Base-by-base conservation (phyloP, 1,140 invertebrate genomes). In the Meloidogyne floridensis region DNA sequence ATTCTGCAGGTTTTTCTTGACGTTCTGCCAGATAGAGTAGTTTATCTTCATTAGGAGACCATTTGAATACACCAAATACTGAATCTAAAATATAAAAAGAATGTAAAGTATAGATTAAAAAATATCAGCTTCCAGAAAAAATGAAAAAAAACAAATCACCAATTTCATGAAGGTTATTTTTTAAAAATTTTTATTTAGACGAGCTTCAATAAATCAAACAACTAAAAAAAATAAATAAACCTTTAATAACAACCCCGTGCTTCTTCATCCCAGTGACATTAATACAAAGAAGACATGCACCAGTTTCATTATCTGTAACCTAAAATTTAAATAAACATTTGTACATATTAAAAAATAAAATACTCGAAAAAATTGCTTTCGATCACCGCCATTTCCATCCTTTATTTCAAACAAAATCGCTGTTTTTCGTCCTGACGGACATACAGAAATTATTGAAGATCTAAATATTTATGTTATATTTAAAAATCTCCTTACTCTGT, bases 311-410 rank as follows among this genome's bases (percentile, higher is more conserved):
- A 75, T 87, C 81, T 54, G 72, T 72, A 43, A 86, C 73, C 76
- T 77, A 77, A 77, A 15, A n/a, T 84, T 43, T 51, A 51, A 47
- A 47, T 47, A 1, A 47, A 47, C 47, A 47, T 47, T 13, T 72
- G 32, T 53, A 83, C 10, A 8, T 8, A n/a, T n/a, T 11, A 42
- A 32, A 80, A 84, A 47, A 70, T 72, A 13, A 56, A 54, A 32
- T 20, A 87, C 86, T 69, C 81, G 83, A 56, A 87, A 32, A 72
- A 75, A 87, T 77, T 87, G 87, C 69, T 88, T 89, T 81, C 85
- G 85, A 20, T 89, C 87, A 32, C 2, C n/a, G 72, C 72, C 51
- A 47, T 59, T 59, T 15, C 56, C 56, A 15, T 73, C 15, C n/a
- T 73, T 73, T n/a, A 73, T 11, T 53, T 80, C 65, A 47, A 77